These are phyloP conservation scores for Mustelus asterias DNA, from an alignment of 2,113 vertebrate species.

Conservation along the genomic window DNA sequence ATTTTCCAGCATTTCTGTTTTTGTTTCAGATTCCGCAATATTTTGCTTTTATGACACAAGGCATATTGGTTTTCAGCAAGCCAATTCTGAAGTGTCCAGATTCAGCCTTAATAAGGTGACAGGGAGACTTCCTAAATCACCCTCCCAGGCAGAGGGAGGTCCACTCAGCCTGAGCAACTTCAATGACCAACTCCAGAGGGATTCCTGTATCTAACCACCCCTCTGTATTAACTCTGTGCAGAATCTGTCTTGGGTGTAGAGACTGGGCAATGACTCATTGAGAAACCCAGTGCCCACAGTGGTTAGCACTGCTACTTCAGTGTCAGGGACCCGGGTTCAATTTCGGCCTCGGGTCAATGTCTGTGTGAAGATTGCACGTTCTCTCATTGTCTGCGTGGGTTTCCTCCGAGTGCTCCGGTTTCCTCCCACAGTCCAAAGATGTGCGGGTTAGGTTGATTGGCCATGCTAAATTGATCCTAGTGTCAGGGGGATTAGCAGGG, in stretches of 20 bases:
- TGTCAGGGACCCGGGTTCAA: too few relatives aligned
- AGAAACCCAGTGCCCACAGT: background rate
- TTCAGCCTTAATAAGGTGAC: background rate
- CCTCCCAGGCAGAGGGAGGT: background rate
- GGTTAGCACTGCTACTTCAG: too few relatives aligned
- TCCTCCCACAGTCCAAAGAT: too few relatives aligned
- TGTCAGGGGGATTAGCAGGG: too few relatives aligned
- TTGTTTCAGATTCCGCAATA: too few relatives aligned
- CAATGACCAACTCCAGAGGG: background rate
- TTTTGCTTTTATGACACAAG: background rate
- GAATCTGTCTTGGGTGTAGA: background rate
- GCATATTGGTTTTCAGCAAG: background rate
- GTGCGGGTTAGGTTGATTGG: too few relatives aligned
- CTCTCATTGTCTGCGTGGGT: too few relatives aligned
- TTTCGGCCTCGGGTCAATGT: too few relatives aligned
- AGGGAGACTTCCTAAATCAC: background rate
- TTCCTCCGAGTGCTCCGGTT: too few relatives aligned
- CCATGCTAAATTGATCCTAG: too few relatives aligned
- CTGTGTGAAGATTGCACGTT: too few relatives aligned
- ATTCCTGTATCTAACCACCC: background rate
- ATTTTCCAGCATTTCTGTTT: too few relatives aligned
- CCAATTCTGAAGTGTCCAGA: background rate
- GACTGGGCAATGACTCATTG: background rate
- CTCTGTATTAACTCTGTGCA: background rate
- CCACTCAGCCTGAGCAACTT: background rate